These are phyloP conservation scores for Penaeus vannamei DNA, from an alignment of 1,140 invertebrate genomes.

Conservation along the genomic window DNA sequence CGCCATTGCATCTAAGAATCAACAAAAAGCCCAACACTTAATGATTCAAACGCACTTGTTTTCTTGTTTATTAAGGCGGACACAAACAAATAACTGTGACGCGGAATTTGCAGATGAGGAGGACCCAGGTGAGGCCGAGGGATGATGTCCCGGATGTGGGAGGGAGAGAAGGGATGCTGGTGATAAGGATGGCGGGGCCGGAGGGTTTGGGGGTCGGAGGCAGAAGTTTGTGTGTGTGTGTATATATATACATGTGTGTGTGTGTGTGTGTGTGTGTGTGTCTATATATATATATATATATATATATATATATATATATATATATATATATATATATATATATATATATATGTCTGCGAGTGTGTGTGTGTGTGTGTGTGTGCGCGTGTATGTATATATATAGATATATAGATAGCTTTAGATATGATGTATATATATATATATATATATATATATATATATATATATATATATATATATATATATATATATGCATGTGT, in stretches of 20 bases:
- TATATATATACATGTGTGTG: background rate
- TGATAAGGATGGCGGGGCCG: too few species aligned
- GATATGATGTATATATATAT: background rate
- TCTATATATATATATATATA: conserved; percentile 13
- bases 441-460: background rate
- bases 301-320: conserved; percentile 10
- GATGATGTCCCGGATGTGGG: background rate
- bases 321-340: background rate
- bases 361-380: conserved; percentile 1
- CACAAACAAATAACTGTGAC: too few species aligned
- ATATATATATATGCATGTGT: conserved; percentile 1
- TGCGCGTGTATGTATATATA: background rate
- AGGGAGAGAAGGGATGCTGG: background rate
- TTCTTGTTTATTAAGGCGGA: too few species aligned
- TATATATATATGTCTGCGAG: background rate
- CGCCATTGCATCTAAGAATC: too few species aligned
- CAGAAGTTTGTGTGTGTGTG: too few species aligned
- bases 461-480: background rate
- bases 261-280: background rate
- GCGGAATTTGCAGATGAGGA: too few species aligned
- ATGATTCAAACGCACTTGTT: too few species aligned
- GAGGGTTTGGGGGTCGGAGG: too few species aligned
- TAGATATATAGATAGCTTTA: background rate
- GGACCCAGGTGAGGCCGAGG: background rate
- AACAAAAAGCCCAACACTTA: too few species aligned